Evolutionary conservation across 2,888 invertebrate species (phyloP).

Genomic region (Nebria brevicollis): DNA sequence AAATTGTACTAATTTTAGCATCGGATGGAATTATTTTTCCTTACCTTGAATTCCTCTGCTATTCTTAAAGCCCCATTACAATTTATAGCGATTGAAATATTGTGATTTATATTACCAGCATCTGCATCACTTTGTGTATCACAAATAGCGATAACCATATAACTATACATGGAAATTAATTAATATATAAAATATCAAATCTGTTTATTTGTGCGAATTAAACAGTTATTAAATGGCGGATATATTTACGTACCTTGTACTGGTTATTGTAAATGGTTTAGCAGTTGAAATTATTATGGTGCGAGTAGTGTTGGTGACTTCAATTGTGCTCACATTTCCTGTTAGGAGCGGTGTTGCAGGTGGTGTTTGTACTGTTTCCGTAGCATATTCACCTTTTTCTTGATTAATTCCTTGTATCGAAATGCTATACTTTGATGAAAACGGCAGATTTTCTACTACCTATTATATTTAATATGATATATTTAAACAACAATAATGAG

Average conservation of each 20-base stretch:
- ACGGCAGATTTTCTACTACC: background rate
- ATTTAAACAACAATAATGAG: constrained; percentile 2
- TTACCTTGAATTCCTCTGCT: constrained; percentile 14
- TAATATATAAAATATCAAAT: background rate
- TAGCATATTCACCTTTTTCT: background rate
- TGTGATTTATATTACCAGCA: background rate
- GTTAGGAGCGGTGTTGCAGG: constrained; percentile 12
- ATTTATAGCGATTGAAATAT: background rate
- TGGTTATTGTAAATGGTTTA: constrained; percentile 2
- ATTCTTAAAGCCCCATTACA: constrained; percentile 16
- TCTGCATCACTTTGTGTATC: background rate
- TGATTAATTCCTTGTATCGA: constrained; percentile 7
- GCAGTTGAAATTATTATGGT: constrained; percentile 18
- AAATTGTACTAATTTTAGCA: background rate
- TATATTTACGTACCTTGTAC: constrained; percentile 9
- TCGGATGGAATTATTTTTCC: background rate
- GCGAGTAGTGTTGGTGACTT: constrained; percentile 15
- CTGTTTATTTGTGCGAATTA: no score
- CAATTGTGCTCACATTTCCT: constrained; percentile 7
- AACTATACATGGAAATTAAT: constrained; percentile 7
- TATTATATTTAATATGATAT: background rate
- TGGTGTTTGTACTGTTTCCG: background rate
- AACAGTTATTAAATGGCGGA: no score
- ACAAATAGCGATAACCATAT: constrained; percentile 16
- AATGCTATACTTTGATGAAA: constrained; percentile 15